Evolutionary conservation across 2,797 vertebrate genomes (phyloP).

Genomic region (Bovichtus variegatus): DNA sequence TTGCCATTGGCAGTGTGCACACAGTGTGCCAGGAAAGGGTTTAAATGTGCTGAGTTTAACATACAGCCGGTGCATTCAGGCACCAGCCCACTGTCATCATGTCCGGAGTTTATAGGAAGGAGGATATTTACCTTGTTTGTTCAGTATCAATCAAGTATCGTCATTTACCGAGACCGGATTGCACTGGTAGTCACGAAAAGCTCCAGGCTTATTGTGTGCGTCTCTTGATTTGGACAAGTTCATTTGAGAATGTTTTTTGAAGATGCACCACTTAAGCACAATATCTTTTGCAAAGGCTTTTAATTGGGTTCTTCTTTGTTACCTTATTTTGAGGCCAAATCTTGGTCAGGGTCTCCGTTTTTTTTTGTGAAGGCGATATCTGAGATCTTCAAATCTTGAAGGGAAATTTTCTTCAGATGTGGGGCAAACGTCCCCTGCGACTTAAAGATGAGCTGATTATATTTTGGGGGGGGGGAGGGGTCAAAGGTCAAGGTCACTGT

Average conservation of each 20-base stretch:
- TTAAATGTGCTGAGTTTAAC: conserved; percentile 58
- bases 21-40: conserved; percentile 54
- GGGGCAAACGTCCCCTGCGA: too few relatives aligned
- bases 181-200: background rate
- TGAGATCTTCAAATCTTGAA: too few relatives aligned
- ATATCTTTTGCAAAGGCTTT: background rate
- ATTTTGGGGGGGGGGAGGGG: too few relatives aligned
- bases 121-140: background rate
- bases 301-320: background rate
- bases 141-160: background rate
- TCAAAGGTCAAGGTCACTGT: too few relatives aligned
- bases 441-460: too few relatives aligned
- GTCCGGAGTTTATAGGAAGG: background rate
- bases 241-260: background rate
- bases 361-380: too few relatives aligned
- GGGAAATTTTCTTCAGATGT: too few relatives aligned
- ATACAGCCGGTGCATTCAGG: conserved; percentile 18
- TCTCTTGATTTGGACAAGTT: conserved; percentile 1
- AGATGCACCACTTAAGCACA: background rate
- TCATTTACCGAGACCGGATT: background rate
- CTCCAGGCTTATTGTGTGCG: background rate
- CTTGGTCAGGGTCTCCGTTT: background rate
- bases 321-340: background rate
- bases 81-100: background rate
- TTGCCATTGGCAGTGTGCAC: conserved; percentile 24